Conservation (phyloP, 1,140 invertebrate genomes). For the Sitobion miscanthi region DNA sequence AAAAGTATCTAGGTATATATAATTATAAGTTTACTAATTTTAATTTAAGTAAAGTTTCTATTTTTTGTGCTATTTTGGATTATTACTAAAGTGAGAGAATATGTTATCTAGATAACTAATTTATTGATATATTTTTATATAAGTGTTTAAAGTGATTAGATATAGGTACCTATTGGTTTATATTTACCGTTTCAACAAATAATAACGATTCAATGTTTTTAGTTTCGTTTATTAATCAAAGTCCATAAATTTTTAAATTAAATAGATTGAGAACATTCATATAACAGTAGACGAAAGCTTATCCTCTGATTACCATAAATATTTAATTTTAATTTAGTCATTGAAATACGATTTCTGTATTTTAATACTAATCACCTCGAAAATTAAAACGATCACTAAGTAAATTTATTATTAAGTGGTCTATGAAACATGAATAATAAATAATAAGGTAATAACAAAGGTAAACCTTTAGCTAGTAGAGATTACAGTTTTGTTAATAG, state of each 20-base stretch:
- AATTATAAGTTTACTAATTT: not conserved
- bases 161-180: not conserved
- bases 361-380: not conserved
- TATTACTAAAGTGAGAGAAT: not conserved
- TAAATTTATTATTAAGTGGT: not conserved
- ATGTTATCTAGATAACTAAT: not conserved
- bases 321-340: not conserved
- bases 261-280: not conserved
- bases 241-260: not conserved
- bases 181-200: not conserved
- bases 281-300: not conserved
- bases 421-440: not conserved
- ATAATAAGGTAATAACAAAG: not conserved
- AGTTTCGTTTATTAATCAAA: not conserved
- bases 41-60: not conserved
- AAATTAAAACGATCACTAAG: not conserved
- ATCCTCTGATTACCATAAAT: not conserved
- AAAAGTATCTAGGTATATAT: not conserved
- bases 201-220: not conserved
- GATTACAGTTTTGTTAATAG: not conserved
- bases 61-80: not conserved
- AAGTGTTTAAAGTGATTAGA: not conserved
- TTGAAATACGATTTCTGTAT: not conserved
- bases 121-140: not conserved
- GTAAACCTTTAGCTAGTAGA: not conserved